Percentiles rank a stretch among this genome's conserved stretches.
These are phyloP conservation scores for Vombatus ursinus DNA, from an alignment of 2,113 vertebrate species.

Conservation along the genomic window DNA sequence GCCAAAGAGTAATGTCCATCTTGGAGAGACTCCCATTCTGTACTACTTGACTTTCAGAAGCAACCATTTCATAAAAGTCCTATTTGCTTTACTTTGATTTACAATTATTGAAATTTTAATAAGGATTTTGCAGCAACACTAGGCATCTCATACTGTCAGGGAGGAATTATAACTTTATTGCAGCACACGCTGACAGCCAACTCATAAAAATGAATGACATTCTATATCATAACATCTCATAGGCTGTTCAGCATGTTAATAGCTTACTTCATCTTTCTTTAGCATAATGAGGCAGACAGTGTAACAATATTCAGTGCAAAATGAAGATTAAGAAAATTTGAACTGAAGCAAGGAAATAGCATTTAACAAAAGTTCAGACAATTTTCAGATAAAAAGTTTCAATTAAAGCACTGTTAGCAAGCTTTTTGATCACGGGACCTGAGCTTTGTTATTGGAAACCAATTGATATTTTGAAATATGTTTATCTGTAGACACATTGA, in stretches of 20 bases:
- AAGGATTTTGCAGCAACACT: slow-evolving; percentile 81
- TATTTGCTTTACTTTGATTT: slow-evolving; percentile 86
- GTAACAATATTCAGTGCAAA: slow-evolving; percentile 84
- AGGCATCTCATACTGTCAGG: slow-evolving; percentile 81
- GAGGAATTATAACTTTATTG: slow-evolving; percentile 86
- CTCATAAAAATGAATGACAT: slow-evolving; percentile 90
- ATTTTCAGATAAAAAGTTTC: slow-evolving; percentile 86
- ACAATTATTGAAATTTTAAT: slow-evolving; percentile 87
- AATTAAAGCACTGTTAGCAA: slow-evolving; percentile 83
- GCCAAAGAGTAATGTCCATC: slow-evolving; percentile 50
- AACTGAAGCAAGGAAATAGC: slow-evolving; percentile 81
- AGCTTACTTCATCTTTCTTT: slow-evolving; percentile 87
- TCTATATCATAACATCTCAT: slow-evolving; percentile 87
- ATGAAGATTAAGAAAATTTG: slow-evolving; percentile 86
- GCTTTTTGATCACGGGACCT: slow-evolving; percentile 74
- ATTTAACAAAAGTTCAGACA: slow-evolving; percentile 81
- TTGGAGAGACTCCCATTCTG: slow-evolving; percentile 59
- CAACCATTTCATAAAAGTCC: slow-evolving; percentile 77
- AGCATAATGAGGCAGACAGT: slow-evolving; percentile 85
- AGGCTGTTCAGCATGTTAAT: slow-evolving; percentile 86
- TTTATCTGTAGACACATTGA: slow-evolving; percentile 62
- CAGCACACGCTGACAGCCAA: slow-evolving; percentile 84
- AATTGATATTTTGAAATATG: slow-evolving; percentile 65
- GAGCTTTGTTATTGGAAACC: slow-evolving; percentile 75
- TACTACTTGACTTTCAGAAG: slow-evolving; percentile 75